Conservation (phyloP, 2,113 vertebrate genomes). For the Fukomys damarensis region DNA sequence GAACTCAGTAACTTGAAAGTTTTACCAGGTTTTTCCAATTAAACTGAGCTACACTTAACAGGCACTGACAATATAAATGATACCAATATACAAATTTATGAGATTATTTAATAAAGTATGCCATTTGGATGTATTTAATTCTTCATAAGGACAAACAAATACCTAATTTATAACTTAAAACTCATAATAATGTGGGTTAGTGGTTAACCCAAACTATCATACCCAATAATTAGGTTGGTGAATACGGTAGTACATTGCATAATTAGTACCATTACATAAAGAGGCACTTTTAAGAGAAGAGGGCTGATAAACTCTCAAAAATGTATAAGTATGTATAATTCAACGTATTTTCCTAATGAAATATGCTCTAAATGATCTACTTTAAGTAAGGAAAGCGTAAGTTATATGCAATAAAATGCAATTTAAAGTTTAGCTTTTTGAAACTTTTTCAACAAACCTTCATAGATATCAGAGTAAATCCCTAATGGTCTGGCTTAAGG, state of each 20-base stretch:
- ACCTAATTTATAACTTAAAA: conserved; percentile 34
- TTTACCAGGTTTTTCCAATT: background rate
- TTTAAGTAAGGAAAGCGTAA: conserved; percentile 48
- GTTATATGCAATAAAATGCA: background rate
- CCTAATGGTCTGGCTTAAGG: conserved; percentile 51
- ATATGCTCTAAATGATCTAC: background rate
- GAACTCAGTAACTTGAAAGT: background rate
- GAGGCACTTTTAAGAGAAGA: background rate
- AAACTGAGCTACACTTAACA: background rate
- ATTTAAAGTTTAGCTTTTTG: conserved; percentile 38
- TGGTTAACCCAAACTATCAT: conserved; percentile 17
- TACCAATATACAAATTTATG: background rate
- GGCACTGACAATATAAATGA: background rate
- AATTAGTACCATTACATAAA: conserved; percentile 10
- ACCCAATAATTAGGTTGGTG: conserved; percentile 4
- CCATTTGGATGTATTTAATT: conserved; percentile 4
- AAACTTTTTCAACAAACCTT: conserved; percentile 52
- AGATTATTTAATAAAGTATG: conserved; percentile 21
- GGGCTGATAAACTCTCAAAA: conserved; percentile 13
- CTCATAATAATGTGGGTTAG: background rate
- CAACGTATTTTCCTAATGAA: conserved; percentile 52
- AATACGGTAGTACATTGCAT: background rate
- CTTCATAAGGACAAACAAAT: background rate
- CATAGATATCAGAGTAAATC: conserved; percentile 29
- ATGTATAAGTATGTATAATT: background rate